phyloP scores from a whole-genome alignment of 2,113 vertebrate genomes.

The Scopus umbretta region DNA sequence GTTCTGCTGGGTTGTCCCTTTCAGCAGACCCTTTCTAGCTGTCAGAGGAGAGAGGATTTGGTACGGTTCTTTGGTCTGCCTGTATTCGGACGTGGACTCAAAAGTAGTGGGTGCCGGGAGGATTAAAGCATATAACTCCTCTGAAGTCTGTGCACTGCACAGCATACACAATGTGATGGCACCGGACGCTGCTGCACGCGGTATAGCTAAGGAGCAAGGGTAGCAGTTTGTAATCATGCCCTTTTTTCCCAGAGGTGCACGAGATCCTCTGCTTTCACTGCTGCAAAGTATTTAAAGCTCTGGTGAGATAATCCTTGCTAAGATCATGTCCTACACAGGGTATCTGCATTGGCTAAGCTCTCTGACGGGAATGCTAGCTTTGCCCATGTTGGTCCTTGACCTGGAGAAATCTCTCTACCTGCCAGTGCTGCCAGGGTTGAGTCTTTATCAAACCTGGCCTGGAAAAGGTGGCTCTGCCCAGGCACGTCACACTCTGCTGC shows the following conservation, averaged over 20 bases:
- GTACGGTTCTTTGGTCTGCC: not conserved
- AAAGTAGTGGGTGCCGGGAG: not conserved
- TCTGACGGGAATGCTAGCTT: rapidly evolving
- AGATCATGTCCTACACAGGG: not conserved
- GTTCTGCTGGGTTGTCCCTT: not conserved
- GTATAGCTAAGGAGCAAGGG: rapidly evolving
- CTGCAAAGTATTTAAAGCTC: not conserved
- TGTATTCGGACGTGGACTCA: not conserved
- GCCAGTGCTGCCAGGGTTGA: not conserved
- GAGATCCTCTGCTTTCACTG: not conserved
- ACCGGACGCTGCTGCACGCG: rapidly evolving
- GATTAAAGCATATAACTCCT: rapidly evolving
- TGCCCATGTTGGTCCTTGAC: not conserved
- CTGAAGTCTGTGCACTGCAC: rapidly evolving
- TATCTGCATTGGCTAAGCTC: rapidly evolving
- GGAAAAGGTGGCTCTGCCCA: not conserved
- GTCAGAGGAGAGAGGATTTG: not conserved
- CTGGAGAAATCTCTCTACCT: not conserved
- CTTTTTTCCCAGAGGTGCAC: not conserved
- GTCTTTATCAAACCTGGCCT: not conserved
- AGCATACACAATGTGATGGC: rapidly evolving
- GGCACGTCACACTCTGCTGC: not conserved
- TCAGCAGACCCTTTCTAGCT: not conserved
- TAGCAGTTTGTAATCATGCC: rapidly evolving
- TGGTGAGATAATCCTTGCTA: not conserved